Conservation (phyloP, 53 echinoderm and acorn worm genomes). For the Pentamera pediparva region DNA sequence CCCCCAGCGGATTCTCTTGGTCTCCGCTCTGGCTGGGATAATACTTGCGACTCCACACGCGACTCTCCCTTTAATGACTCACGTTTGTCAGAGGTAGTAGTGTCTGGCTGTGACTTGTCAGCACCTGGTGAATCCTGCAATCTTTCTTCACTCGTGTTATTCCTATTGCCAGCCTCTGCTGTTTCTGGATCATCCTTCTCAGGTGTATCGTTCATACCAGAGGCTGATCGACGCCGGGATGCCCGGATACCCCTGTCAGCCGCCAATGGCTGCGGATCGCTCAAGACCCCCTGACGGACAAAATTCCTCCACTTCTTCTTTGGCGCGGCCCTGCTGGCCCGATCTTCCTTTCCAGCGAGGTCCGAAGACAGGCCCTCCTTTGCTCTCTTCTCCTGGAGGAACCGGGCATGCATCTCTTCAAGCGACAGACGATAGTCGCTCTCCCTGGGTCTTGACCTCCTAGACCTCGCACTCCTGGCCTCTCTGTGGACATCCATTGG, state of each 20-base stretch:
- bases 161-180: not conserved
- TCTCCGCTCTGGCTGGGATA: not conserved
- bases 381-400: not conserved
- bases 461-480: conserved; percentile 2
- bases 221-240: not conserved
- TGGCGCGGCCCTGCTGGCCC: not conserved
- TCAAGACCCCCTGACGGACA: conserved; percentile 15
- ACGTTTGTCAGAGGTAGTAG: not conserved
- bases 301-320: conserved; percentile 34
- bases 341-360: not conserved
- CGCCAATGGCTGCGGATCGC: not conserved
- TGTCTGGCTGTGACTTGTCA: not conserved
- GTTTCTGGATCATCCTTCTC: not conserved
- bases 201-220: not conserved
- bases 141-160: not conserved
- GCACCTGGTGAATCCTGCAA: not conserved
- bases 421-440: conserved; percentile 7
- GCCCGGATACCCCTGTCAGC: not conserved
- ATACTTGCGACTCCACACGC: too few species aligned
- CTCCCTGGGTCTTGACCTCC: conserved; percentile 14
- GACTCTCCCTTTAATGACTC: not conserved
- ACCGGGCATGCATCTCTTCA: not conserved
- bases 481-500: conserved; percentile 5
- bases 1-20: not conserved
- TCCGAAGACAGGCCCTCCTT: not conserved